These are phyloP conservation scores for Cranoglanis bouderius DNA, from an alignment of 2,113 vertebrate genomes.

Conservation along the genomic window DNA sequence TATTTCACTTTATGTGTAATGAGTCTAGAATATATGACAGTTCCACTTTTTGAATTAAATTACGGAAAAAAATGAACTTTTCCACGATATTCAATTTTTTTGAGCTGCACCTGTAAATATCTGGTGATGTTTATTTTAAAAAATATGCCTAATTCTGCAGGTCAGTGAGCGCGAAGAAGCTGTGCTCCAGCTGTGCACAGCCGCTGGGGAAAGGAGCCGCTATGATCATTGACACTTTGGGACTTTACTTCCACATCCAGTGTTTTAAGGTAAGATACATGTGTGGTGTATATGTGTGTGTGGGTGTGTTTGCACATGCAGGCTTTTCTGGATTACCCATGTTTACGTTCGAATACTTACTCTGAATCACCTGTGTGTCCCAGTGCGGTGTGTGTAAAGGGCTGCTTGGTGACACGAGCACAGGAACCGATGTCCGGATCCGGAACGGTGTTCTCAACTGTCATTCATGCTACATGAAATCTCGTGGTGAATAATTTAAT, in stretches of 20 bases:
- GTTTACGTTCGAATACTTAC: background rate
- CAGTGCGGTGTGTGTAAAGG: slow-evolving; percentile 92
- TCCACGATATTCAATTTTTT: too few species aligned
- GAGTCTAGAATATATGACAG: too few species aligned
- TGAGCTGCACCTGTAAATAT: too few species aligned
- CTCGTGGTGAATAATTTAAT: slow-evolving; percentile 79
- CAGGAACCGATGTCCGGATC: slow-evolving; percentile 93
- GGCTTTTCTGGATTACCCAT: background rate
- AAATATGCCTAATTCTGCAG: slow-evolving; percentile 63
- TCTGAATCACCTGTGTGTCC: slow-evolving; percentile 4
- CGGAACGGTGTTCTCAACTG: slow-evolving; percentile 92
- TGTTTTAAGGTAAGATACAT: slow-evolving; percentile 89
- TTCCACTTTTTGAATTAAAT: too few species aligned
- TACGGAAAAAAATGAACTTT: too few species aligned
- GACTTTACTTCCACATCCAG: slow-evolving; percentile 93
- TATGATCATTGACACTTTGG: slow-evolving; percentile 94
- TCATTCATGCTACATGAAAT: slow-evolving; percentile 88
- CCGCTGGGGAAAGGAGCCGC: slow-evolving; percentile 94
- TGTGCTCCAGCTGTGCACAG: slow-evolving; percentile 88
- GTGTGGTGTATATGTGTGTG: background rate
- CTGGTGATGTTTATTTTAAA: background rate
- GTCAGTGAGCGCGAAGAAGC: slow-evolving; percentile 92
- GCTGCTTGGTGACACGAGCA: slow-evolving; percentile 86
- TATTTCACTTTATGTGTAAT: too few species aligned
- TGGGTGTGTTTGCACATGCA: background rate